Conservation (phyloP, 1,140 invertebrate species). For the Drosophila kohkoa region DNA sequence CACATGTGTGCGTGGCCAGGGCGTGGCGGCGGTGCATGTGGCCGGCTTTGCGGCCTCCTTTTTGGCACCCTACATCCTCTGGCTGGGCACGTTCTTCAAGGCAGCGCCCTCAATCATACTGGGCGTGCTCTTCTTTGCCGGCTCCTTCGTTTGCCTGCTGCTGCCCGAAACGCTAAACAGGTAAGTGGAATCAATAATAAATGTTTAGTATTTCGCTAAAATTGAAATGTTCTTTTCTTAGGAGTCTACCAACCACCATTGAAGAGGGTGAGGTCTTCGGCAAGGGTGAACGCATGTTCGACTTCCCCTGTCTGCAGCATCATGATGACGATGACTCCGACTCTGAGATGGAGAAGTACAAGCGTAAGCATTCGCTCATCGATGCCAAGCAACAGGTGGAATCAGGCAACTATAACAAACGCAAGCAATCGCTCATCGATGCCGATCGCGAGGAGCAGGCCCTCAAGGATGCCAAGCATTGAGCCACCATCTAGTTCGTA, state of each 20-base stretch:
- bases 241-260: conserved; percentile 87
- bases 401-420: conserved; percentile 67
- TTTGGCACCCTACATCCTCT: conserved; percentile 86
- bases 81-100: conserved; percentile 85
- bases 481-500: conserved; percentile 53
- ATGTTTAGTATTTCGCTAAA: neutral
- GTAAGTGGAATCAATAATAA: conserved; percentile 33
- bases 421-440: conserved; percentile 77
- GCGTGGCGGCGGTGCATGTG: conserved; percentile 86
- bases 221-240: conserved; percentile 20
- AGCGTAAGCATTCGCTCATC: conserved; percentile 81
- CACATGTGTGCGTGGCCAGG: conserved; percentile 88
- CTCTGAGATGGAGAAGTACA: conserved; percentile 77
- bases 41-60: conserved; percentile 87
- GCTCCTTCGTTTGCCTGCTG: conserved; percentile 86
- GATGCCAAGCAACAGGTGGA: conserved; percentile 77
- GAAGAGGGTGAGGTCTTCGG: conserved; percentile 88
- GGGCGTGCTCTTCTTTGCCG: conserved; percentile 86
- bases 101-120: conserved; percentile 87
- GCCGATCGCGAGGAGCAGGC: conserved; percentile 77
- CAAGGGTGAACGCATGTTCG: conserved; percentile 86
- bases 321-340: conserved; percentile 65
- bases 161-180: conserved; percentile 88
- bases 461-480: conserved; percentile 77
- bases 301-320: conserved; percentile 85